A percentile compares a stretch with the other conserved stretches of the same genome.
Conservation (phyloP, 2,113 vertebrate genomes). For the Butorides virescens region DNA sequence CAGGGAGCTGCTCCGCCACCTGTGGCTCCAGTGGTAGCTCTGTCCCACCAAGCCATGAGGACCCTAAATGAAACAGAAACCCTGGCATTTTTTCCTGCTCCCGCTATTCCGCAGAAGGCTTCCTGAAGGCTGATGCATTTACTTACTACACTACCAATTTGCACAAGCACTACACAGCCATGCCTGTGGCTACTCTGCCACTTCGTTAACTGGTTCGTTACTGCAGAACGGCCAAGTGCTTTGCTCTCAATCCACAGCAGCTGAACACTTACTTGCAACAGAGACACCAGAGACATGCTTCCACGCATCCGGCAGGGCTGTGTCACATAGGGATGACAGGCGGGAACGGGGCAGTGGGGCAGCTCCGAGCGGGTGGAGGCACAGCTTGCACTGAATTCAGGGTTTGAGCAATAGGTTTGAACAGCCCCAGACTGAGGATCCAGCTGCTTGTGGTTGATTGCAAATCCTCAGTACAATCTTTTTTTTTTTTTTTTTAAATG, state of each 20-base stretch:
- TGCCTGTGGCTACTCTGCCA: not conserved
- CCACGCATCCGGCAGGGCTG: not conserved
- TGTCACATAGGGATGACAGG: not conserved
- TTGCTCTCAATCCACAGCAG: not conserved
- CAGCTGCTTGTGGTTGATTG: not conserved
- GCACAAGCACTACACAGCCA: not conserved
- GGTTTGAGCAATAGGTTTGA: not conserved
- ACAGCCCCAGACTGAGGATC: not conserved
- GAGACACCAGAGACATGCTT: rapidly evolving
- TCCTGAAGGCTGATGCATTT: not conserved
- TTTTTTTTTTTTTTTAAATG: not conserved
- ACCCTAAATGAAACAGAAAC: not conserved
- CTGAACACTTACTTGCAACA: not conserved
- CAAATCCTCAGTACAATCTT: not conserved
- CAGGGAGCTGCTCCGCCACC: not conserved
- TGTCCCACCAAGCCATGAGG: not conserved
- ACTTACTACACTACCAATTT: not conserved
- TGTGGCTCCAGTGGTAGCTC: not conserved
- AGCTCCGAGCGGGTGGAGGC: not conserved
- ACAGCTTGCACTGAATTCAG: not conserved
- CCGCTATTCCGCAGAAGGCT: not conserved
- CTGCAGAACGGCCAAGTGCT: not conserved
- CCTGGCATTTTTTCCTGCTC: not conserved
- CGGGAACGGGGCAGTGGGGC: not conserved
- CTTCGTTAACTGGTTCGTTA: not conserved